Evolutionary conservation across 2,797 vertebrate genomes (phyloP), one percentile per base, ranked within the genome.

Genomic region (Myotis pilosus): DNA sequence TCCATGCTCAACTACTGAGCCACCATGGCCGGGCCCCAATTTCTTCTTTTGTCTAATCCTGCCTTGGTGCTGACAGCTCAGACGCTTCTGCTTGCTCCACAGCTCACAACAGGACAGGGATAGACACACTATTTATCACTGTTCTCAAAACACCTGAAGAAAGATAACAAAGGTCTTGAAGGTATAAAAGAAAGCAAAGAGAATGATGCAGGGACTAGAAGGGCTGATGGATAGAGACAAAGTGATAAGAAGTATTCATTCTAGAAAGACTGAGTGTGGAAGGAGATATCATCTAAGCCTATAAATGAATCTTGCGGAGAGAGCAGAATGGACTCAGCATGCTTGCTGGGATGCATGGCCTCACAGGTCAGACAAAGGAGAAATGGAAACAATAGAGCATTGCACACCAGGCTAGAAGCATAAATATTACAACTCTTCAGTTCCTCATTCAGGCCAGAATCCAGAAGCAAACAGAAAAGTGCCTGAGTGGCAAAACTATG

Each of bases 361-460:
- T 75, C 36, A 7, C 15, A 9, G 25, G n/a, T 16, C 33, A 25
- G 36, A 47, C 38, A 13, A 41, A 7, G 12, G 13, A 87, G 47
- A 44, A 38, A 44, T 0, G 25, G 49, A 22, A 71, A 51, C 92
- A 33, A 41, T 1, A 55, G n/a, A 33, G 15, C 19, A 4, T 0
- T 0, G 41, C 38, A 1, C n/a, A 1, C 2, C 0, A 1, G 49
- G 68, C 74, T 93, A 17, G 16, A 41, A 69, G 12, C 8, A 3
- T 1, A 13, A 19, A n/a, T 0, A 8, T 44, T 11, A 19, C 9
- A 10, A 20, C 6, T 19, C 66, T 15, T 20, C 5, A 12, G 11
- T 6, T 5, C 17, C 33, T 17, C 4, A 3, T 15, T 64, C n/a
- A 19, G 30, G 28, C 6, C 47, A 4, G 36, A 69, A 30, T 41